Evolutionary conservation across 2,888 invertebrate genomes (phyloP).

Genomic region (Miltochrista miniata): DNA sequence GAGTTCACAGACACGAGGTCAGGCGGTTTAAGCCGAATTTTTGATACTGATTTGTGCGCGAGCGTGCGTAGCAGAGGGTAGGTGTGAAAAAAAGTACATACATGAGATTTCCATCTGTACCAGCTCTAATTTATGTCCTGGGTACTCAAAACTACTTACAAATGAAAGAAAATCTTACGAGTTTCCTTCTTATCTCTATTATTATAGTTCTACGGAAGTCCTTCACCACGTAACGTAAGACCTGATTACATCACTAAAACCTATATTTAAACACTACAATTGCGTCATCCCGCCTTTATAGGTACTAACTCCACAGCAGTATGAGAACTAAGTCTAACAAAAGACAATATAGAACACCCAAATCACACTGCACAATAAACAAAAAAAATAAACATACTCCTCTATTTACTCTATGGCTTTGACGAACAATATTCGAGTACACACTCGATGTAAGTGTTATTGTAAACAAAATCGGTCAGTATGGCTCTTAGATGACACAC

Average conservation of each 20-base stretch:
- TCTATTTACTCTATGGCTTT: neutral
- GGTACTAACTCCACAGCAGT: neutral
- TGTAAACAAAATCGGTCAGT: constrained; percentile 1
- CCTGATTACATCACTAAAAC: neutral
- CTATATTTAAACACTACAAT: neutral
- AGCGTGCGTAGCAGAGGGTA: too few relatives aligned
- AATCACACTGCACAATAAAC: neutral
- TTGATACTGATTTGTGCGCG: too few relatives aligned
- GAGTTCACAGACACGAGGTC: too few relatives aligned
- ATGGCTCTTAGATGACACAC: neutral
- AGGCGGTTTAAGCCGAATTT: too few relatives aligned
- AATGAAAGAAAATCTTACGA: too few relatives aligned
- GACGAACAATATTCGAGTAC: neutral
- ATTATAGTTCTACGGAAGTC: too few relatives aligned
- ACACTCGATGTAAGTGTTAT: neutral
- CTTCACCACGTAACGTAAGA: too few relatives aligned
- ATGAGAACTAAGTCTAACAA: neutral
- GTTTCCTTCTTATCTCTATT: too few relatives aligned
- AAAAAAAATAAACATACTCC: neutral
- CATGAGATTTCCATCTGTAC: too few relatives aligned
- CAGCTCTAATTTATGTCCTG: too few relatives aligned
- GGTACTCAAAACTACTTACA: too few relatives aligned
- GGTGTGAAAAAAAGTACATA: too few relatives aligned
- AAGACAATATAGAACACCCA: neutral
- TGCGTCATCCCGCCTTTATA: neutral